These are phyloP conservation scores for Lasioglossum zephyrum DNA, from an alignment of 2,888 invertebrate species.

Conservation along the genomic window DNA sequence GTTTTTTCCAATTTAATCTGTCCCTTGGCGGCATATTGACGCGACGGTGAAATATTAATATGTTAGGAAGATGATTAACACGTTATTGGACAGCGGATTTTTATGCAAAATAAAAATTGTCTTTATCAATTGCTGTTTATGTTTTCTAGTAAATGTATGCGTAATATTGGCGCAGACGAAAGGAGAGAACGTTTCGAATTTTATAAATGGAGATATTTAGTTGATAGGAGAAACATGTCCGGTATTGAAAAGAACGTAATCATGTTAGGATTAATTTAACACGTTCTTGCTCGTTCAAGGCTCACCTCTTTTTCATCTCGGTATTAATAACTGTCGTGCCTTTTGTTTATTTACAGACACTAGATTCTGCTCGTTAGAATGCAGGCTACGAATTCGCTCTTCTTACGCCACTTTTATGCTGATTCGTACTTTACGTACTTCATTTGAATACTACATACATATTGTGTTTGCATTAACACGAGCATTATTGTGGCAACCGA, in stretches of 20 bases:
- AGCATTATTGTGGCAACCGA: neutral
- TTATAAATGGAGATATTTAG: neutral
- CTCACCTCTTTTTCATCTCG: conserved; percentile 28
- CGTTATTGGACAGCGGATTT: neutral
- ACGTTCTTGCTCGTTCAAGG: neutral
- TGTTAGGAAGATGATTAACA: neutral
- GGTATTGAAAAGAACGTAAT: neutral
- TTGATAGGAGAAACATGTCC: neutral
- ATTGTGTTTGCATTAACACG: neutral
- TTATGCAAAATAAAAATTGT: neutral
- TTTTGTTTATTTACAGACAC: neutral
- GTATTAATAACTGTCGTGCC: neutral
- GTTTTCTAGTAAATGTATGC: neutral
- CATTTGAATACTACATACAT: neutral
- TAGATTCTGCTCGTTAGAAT: neutral
- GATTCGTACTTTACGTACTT: neutral
- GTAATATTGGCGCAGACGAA: neutral
- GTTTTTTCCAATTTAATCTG: neutral
- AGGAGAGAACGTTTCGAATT: neutral
- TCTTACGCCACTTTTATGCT: neutral
- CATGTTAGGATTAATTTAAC: neutral
- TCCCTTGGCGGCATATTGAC: neutral
- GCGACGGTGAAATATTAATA: neutral
- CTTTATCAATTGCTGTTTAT: neutral
- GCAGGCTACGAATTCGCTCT: neutral